A percentile compares a stretch with the other conserved stretches of the same genome.
These are phyloP conservation scores for Myotis davidii DNA, from an alignment of 2,113 vertebrate genomes.

Conservation along the genomic window DNA sequence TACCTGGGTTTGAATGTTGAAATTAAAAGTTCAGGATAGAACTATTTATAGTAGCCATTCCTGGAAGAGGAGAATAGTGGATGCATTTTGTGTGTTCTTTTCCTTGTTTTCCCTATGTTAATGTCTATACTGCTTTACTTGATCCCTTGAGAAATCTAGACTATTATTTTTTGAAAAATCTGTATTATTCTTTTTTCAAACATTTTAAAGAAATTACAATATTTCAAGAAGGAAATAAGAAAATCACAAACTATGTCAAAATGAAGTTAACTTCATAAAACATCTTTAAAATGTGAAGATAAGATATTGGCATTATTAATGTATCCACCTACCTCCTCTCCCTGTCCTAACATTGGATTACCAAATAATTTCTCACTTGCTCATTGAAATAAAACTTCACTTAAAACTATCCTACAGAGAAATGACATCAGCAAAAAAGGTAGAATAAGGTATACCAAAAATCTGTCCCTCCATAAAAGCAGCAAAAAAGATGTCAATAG, in stretches of 20 bases:
- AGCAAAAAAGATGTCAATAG: background rate
- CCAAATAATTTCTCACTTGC: background rate
- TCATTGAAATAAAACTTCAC: conserved; percentile 3
- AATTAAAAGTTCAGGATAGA: background rate
- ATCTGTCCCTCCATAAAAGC: background rate
- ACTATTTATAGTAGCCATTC: background rate
- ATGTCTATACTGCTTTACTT: background rate
- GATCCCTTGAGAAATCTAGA: background rate
- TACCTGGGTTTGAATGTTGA: background rate
- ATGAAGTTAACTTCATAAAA: background rate
- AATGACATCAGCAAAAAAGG: background rate
- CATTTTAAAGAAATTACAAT: background rate
- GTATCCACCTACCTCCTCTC: background rate
- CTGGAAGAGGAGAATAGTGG: background rate
- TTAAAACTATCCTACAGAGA: background rate
- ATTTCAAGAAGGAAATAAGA: background rate
- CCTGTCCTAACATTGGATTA: background rate
- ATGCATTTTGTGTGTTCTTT: background rate
- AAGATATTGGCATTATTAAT: background rate
- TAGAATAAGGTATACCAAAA: background rate
- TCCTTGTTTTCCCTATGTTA: background rate
- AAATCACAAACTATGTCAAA: background rate
- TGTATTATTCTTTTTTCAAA: background rate
- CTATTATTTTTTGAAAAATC: background rate
- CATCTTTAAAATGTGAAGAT: background rate